Base-by-base conservation (phyloP, 2,797 vertebrate species). In the Protonibea diacanthus region DNA sequence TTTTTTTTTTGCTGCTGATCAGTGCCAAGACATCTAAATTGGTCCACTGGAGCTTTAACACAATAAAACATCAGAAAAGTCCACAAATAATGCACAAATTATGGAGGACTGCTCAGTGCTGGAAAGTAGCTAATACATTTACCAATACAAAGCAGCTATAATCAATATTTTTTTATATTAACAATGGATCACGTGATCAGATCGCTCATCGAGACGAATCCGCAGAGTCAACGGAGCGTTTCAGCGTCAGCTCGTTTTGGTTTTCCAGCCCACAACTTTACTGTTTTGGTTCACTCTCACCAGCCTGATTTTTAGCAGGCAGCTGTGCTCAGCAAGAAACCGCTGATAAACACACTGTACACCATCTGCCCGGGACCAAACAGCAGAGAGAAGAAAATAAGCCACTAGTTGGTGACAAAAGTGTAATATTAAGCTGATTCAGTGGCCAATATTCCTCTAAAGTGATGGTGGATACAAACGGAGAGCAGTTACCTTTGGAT, bases 21-120 rank as follows among this genome's bases (percentile, higher is more conserved):
- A 13, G n/a, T 25, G 12, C 21, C 21, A 69, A n/a, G n/a, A 51
- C 62, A 49, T 38, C 2, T 38, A 65, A 27, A 65, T 52, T n/a
- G 6, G 23, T 58, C 14, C 53, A 59, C 29, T 21, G 23, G 52
- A 47, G 25, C 42, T 33, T 8, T 44, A n/a, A 60, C 56, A 68
- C 57, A 79, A 62, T 48, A 44, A 44, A 69, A 25, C 38, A 63
- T 58, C 27, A 27, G 6, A 45, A 47, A 29, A 48, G 62, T 52
- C 33, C 33, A 62, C 27, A 33, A 51, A 8, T 7, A 20, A 21
- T 11, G 47, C 13, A 21, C 8, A 21, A 3, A 25, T 45, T 15
- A 25, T 33, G 49, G 4, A 21, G 49, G 20, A 51, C 20, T 51
- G 49, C 29, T 20, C 17, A 4, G 27, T 33, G 18, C 18, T 58